phyloP scores from a whole-genome alignment of 37 sponge, comb jelly and placozoan species.

The Dysidea cf. avara region DNA sequence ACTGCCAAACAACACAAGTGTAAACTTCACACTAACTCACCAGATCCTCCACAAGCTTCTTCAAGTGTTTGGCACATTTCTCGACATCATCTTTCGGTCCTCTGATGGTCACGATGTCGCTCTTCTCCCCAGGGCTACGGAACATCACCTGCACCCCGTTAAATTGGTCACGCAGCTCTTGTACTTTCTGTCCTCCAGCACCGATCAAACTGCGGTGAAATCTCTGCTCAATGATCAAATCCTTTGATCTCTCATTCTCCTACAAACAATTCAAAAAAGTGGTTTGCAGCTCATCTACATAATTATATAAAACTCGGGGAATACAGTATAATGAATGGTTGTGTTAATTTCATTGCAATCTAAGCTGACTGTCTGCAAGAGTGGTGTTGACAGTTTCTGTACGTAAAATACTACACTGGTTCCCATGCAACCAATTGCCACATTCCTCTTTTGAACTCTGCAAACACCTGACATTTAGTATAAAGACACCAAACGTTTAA shows the following conservation, averaged over 20 bases:
- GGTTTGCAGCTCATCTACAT: too few species aligned
- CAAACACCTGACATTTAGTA: too few species aligned
- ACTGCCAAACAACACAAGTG: too few species aligned
- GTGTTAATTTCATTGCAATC: too few species aligned
- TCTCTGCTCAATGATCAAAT: constrained; percentile 80
- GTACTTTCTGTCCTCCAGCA: constrained; percentile 75
- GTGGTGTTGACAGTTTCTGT: too few species aligned
- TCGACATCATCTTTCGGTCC: constrained; percentile 88
- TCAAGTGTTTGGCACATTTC: constrained; percentile 56
- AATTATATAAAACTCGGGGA: too few species aligned
- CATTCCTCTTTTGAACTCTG: too few species aligned
- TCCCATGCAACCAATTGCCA: too few species aligned
- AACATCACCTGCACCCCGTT: constrained; percentile 72
- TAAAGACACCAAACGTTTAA: too few species aligned
- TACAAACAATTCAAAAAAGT: constrained; percentile 10
- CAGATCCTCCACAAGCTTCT: constrained; percentile 64
- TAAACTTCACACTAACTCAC: constrained; percentile 32
- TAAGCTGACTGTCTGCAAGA: too few species aligned
- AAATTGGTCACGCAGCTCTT: constrained; percentile 67
- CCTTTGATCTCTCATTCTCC: constrained; percentile 81
- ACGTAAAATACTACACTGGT: too few species aligned
- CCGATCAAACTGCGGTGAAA: constrained; percentile 88
- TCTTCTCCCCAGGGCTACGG: constrained; percentile 59
- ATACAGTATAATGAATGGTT: too few species aligned
- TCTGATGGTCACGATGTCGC: constrained; percentile 78